Percentiles rank a stretch among this genome's conserved stretches.
Conservation (phyloP, 2,113 vertebrate genomes). For the Thunnus thynnus region DNA sequence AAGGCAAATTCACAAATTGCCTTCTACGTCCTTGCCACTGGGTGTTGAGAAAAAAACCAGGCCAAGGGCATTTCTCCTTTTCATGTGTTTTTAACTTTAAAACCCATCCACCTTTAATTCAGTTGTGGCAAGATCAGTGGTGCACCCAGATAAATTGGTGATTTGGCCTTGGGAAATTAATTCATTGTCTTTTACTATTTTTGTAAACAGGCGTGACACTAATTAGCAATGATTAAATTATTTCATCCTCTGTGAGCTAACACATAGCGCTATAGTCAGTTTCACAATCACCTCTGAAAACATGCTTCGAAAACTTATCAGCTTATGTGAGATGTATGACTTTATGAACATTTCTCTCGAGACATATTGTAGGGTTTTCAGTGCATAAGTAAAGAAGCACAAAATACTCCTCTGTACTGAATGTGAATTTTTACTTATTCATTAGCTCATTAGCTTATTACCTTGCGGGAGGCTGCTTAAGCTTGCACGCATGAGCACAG, state of each 20-base stretch:
- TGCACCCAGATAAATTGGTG: constrained; percentile 39
- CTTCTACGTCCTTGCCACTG: constrained; percentile 19
- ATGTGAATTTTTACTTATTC: constrained; percentile 29
- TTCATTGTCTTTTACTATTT: neutral
- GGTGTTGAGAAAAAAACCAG: neutral
- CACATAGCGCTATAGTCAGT: no score
- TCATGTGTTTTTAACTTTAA: constrained; percentile 33
- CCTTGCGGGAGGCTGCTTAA: constrained; percentile 11
- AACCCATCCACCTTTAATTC: constrained; percentile 21
- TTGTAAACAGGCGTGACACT: no score
- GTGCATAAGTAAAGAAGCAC: no score
- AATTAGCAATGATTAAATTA: no score
- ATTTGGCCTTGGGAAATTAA: constrained; percentile 50
- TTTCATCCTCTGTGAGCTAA: no score
- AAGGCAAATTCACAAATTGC: constrained; percentile 17
- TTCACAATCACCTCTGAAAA: no score
- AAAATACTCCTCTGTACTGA: neutral
- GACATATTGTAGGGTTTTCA: no score
- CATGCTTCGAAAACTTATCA: no score
- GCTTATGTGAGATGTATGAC: no score
- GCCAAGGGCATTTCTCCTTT: constrained; percentile 33
- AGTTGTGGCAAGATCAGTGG: constrained; percentile 11
- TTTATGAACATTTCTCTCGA: no score
- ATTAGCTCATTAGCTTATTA: constrained; percentile 10
- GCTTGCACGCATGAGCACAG: neutral